Evolutionary conservation across 2,797 vertebrate genomes (phyloP).

Genomic region (Peromyscus aztecus): DNA sequence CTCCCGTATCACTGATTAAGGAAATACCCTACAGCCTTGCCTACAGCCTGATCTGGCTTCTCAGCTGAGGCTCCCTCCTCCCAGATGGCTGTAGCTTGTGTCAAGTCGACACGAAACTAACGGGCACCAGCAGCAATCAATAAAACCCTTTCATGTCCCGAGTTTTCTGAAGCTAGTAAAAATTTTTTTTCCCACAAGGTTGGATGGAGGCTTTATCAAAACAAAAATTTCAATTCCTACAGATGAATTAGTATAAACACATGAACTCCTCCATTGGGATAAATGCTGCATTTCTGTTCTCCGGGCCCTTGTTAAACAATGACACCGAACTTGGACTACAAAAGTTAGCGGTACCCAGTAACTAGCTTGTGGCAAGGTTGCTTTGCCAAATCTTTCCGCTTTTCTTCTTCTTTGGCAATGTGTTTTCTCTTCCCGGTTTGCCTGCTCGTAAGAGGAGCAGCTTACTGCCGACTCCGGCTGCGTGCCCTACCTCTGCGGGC

Average conservation of each 20-base stretch:
- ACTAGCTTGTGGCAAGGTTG: not conserved
- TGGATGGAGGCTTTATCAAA: not conserved
- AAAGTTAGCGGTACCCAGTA: not conserved
- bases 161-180: not conserved
- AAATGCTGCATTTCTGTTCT: not conserved
- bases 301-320: not conserved
- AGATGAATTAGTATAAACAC: not conserved
- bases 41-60: not conserved
- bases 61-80: not conserved
- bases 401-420: not conserved
- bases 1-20: not conserved
- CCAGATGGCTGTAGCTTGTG: not conserved
- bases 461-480: not conserved
- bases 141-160: not conserved
- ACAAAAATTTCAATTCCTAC: not conserved
- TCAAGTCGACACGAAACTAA: not conserved
- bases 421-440: slow-evolving; percentile 10
- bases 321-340: not conserved
- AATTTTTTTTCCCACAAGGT: not conserved
- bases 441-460: not conserved
- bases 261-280: not conserved
- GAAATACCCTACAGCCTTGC: not conserved
- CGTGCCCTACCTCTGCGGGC: not conserved
- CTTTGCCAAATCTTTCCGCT: not conserved
- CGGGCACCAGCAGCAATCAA: no score